phyloP scores from a whole-genome alignment of 2,888 invertebrate species.

The Oligia latruncula region DNA sequence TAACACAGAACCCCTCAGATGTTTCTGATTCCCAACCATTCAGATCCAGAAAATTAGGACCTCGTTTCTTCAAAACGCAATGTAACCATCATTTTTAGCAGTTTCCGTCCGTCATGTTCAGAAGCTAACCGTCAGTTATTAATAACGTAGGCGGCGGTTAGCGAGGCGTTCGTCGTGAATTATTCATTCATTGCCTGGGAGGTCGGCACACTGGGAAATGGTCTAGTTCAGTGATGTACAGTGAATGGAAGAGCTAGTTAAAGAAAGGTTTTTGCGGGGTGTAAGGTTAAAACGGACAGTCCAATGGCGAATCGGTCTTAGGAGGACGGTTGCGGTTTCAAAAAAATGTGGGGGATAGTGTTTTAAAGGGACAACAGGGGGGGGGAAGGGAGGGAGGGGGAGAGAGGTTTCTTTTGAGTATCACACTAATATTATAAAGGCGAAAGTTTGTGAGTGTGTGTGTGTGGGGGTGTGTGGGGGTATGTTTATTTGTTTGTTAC shows the following conservation, averaged over 20 bases:
- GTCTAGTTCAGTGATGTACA: slow-evolving; percentile 38
- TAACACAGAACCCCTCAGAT: not conserved
- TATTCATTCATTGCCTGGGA: slow-evolving; percentile 79
- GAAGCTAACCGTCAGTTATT: slow-evolving; percentile 52
- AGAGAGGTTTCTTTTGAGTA: too few relatives aligned
- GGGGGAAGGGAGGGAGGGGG: too few relatives aligned
- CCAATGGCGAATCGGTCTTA: too few relatives aligned
- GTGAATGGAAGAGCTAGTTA: slow-evolving; percentile 20
- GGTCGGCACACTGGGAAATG: slow-evolving; percentile 76
- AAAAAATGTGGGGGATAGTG: not conserved
- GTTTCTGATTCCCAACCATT: not conserved
- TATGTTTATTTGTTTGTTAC: too few relatives aligned
- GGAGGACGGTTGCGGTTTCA: too few relatives aligned
- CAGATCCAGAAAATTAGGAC: not conserved
- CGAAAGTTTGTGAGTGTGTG: too few relatives aligned
- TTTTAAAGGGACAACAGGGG: not conserved
- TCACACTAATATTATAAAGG: too few relatives aligned
- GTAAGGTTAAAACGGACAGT: not conserved
- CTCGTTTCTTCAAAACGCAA: slow-evolving; percentile 14
- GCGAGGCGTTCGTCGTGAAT: slow-evolving; percentile 69
- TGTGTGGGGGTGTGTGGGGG: too few relatives aligned
- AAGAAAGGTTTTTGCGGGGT: not conserved
- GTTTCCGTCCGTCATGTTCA: slow-evolving; percentile 35
- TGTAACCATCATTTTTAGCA: slow-evolving; percentile 21
- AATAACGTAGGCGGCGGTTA: slow-evolving; percentile 73